Percentiles rank a stretch among this genome's conserved stretches.
Conservation (phyloP, 2,888 invertebrate species). For the Lithophane ornitopus region DNA sequence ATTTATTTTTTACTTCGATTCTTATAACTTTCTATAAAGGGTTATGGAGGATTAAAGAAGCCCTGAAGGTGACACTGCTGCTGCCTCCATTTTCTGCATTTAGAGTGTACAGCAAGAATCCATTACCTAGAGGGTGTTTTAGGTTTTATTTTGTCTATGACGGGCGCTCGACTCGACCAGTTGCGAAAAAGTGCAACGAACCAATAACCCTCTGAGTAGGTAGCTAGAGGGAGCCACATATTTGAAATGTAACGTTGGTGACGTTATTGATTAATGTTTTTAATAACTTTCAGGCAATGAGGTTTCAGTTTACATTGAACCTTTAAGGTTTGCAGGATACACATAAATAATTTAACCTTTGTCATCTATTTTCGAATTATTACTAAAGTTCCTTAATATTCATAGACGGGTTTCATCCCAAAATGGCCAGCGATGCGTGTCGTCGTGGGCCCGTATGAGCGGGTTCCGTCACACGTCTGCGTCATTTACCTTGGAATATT, state of each 20-base stretch:
- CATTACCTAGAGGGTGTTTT: neutral
- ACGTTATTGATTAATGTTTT: neutral
- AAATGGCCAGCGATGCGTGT: neutral
- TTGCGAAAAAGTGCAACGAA: neutral
- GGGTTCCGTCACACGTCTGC: neutral
- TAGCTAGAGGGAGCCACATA: too few relatives aligned
- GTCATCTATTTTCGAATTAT: neutral
- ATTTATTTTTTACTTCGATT: neutral
- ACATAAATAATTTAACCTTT: neutral
- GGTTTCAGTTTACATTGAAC: too few relatives aligned
- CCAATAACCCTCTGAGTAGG: too few relatives aligned
- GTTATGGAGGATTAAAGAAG: too few relatives aligned
- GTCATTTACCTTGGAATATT: constrained; percentile 17
- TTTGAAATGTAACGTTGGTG: too few relatives aligned
- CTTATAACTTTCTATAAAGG: too few relatives aligned
- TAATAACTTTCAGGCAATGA: neutral
- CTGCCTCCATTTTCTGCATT: neutral
- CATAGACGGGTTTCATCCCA: neutral
- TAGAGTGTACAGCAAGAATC: neutral
- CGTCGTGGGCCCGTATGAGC: neutral
- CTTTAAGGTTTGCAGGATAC: neutral
- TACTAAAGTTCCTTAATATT: neutral
- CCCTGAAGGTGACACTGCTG: neutral
- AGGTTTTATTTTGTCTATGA: constrained; percentile 4
- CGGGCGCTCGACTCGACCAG: neutral